phyloP scores from a whole-genome alignment of 2,797 vertebrate genomes.

The Mycteria americana region DNA sequence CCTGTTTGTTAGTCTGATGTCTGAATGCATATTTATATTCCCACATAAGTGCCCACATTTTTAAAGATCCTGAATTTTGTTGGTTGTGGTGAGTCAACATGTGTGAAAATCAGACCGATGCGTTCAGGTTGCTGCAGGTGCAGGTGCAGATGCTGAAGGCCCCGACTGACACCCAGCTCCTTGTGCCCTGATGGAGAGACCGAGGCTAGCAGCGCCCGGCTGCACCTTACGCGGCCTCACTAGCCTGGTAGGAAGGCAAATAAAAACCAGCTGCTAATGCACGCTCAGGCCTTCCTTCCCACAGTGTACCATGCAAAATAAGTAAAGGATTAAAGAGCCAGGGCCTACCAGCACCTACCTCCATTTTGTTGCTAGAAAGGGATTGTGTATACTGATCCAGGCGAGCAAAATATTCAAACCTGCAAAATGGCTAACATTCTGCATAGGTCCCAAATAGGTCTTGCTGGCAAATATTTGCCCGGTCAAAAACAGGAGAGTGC shows the following conservation, averaged over 20 bases:
- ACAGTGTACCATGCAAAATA: background rate
- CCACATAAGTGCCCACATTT: background rate
- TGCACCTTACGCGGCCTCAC: background rate
- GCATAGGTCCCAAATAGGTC: background rate
- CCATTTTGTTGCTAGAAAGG: background rate
- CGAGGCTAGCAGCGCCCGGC: fast-evolving
- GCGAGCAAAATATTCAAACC: background rate
- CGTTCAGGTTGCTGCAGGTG: background rate
- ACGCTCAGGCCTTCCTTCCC: background rate
- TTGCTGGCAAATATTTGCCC: background rate
- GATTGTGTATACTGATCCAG: background rate
- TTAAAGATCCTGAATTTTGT: background rate
- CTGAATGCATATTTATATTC: background rate
- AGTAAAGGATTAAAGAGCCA: background rate
- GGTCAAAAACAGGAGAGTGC: background rate
- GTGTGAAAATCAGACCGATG: fast-evolving
- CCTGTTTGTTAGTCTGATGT: background rate
- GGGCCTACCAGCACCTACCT: background rate
- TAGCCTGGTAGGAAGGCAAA: background rate
- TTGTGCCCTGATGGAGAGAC: background rate
- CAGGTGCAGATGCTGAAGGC: background rate
- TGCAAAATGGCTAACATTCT: background rate
- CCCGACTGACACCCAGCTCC: fast-evolving
- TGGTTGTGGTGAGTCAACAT: background rate
- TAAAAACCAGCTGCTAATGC: background rate